Conservation (phyloP, 2,888 invertebrate species). For the Macrostomum cliftonense region DNA sequence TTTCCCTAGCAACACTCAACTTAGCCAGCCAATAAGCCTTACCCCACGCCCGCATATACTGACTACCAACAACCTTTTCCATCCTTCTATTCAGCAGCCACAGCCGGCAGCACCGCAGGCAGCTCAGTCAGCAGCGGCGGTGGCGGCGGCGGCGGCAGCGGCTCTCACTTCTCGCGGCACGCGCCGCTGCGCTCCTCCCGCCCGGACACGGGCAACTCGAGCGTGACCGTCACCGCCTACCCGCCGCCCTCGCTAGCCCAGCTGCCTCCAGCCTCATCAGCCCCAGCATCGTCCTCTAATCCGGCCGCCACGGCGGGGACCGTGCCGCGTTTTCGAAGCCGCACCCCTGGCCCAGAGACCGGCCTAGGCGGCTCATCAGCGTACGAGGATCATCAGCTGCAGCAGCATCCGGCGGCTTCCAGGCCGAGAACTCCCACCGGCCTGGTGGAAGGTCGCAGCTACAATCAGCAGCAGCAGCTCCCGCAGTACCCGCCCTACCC, state of each 20-base stretch:
- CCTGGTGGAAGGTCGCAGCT: too few relatives aligned
- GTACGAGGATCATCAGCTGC: conserved; percentile 16
- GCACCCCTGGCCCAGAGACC: conserved; percentile 37
- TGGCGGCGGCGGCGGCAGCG: too few relatives aligned
- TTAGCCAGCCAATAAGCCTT: too few relatives aligned
- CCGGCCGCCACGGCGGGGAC: not conserved
- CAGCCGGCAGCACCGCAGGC: conserved; percentile 12
- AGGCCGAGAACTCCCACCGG: too few relatives aligned
- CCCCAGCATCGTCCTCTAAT: not conserved
- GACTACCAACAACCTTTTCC: too few relatives aligned
- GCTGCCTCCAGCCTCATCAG: not conserved
- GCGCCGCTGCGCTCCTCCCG: too few relatives aligned
- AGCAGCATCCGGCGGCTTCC: not conserved
- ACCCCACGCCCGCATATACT: too few relatives aligned
- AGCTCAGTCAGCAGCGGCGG: conserved; percentile 9
- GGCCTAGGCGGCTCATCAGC: conserved; percentile 21
- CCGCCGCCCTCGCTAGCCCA: not conserved
- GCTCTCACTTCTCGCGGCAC: too few relatives aligned
- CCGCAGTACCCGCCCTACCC: not conserved
- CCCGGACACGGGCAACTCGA: not conserved
- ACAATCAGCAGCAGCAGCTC: too few relatives aligned
- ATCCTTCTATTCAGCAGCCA: conserved; percentile 17
- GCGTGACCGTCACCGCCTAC: not conserved
- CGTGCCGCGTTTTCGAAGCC: conserved; percentile 22
- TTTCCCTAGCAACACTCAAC: too few relatives aligned